Evolutionary conservation across 1,140 invertebrate genomes (phyloP), one percentile per base, ranked within the genome.

Genomic region (Drosophila chauvacae): DNA sequence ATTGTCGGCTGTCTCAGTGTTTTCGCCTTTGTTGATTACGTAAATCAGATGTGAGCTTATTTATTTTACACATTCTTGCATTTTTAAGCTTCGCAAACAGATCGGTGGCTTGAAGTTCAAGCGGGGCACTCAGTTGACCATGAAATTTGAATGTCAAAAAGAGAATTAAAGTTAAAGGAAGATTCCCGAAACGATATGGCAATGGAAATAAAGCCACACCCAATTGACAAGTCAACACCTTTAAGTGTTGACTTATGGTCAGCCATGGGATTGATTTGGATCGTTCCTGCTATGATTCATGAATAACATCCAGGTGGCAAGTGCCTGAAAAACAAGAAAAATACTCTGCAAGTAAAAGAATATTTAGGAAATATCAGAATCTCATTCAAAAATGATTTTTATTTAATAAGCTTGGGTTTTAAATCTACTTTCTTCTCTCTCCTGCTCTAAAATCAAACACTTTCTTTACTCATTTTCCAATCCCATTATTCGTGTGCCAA

Each of bases 41-140:
- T 90, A 85, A 81, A 84, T 81, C 77, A 78, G 78, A 66, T 81
- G 85, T 88, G 85, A 88, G 68, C 65, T 88, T 84, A 81, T 88
- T 88, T 88, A 72, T 55, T 64, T 90, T 90, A 77, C 65, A 80
- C 77, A 81, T 84, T 90, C 83, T 81, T 81, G 73, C 77, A 84
- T 77, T 68, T 64, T 45, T 33, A 18, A 75, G 65, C 53, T 90
- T 73, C 68, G 62, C 33, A 66, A 72, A 60, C 73, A 71, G 64
- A 48, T n/a, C 65, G 72, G 35, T 64, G 66, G 50, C 28, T 50
- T 45, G 61, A 68, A 78, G 85, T 88, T 88, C 85, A 87, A 88
- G 73, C 68, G 66, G 53, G 37, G 53, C 57, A 18, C 20, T 37
- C 64, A 69, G 61, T 64, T 90, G 84, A 84, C 85, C 85, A 81